Percentiles rank a stretch among this genome's conserved stretches.
phyloP scores from a whole-genome alignment of 2,797 vertebrate species.

The Chloroceryle amazona region DNA sequence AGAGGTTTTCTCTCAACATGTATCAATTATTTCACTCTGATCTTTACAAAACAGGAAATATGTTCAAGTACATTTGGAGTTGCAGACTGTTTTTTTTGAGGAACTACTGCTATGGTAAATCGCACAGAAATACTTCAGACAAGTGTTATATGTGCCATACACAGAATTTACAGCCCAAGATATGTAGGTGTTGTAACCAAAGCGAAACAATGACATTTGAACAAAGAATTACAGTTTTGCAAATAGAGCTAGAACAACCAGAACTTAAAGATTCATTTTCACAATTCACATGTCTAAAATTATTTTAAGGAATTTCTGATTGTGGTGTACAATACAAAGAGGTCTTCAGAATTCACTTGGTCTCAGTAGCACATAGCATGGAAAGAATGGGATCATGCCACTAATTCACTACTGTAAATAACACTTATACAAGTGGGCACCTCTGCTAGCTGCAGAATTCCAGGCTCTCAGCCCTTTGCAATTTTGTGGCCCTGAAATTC shows the following conservation, averaged over 20 bases:
- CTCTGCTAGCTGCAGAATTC: background rate
- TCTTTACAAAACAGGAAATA: background rate
- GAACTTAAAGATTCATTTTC: background rate
- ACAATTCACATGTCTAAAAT: background rate
- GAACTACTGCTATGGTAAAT: background rate
- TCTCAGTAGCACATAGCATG: background rate
- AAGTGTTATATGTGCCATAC: background rate
- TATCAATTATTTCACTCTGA: background rate
- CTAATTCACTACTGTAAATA: background rate
- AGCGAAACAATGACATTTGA: background rate
- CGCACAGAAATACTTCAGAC: background rate
- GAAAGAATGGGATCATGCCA: background rate
- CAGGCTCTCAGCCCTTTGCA: background rate
- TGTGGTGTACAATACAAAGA: background rate
- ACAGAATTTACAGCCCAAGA: background rate
- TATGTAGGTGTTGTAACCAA: background rate
- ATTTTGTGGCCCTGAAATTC: background rate
- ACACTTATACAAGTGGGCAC: background rate
- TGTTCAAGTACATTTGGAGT: background rate
- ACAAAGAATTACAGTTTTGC: background rate
- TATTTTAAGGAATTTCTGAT: background rate
- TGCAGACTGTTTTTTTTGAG: background rate
- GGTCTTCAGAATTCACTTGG: background rate
- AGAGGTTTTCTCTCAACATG: background rate
- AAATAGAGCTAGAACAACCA: background rate